Evolutionary conservation across 1,140 invertebrate species (phyloP), one percentile per base, ranked within the genome.

Genomic region (Pemphigus obesinymphae): DNA sequence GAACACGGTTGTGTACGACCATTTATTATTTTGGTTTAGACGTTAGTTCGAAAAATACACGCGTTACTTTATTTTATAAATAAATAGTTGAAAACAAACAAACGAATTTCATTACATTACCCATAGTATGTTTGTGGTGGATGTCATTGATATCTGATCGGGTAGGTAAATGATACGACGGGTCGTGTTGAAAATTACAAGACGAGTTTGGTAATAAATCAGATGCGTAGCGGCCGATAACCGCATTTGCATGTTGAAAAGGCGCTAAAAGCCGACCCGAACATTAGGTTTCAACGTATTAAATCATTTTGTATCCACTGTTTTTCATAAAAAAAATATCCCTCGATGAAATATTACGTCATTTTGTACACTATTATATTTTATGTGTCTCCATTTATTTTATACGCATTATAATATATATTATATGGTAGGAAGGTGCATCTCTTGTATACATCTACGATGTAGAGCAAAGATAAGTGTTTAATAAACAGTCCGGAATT

Each of bases 61-160:
- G 29, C n/a, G n/a, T 26, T 43, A 29, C 13, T 17, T 26, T 45
- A 45, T 45, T n/a, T n/a, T n/a, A n/a, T n/a, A n/a, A n/a, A n/a
- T 61, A 61, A 13, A 31, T 31, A 61, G 29, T 11, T 23, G 10
- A 4, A 43, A 70, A 45, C 34, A 45, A 45, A 45, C 23, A 15
- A 70, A 70, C 43, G 23, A 70, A 70, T 43, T 70, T 70, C 40
- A 70, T 70, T 70, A 70, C 37, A 11, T 37, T 40, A 40, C 17
- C n/a, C n/a, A n/a, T n/a, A n/a, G n/a, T n/a, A 43, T 45, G 37
- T 26, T 70, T 70, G 66, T 70, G 11, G 37, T 29, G 40, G 68
- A 17, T 70, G 34, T 70, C n/a, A n/a, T n/a, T 70, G 66, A 45
- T 70, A 70, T 70, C 68, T 45, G 68, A 70, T 70, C 68, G 40